These are phyloP conservation scores for Meloidogyne exigua DNA, from an alignment of 1,140 invertebrate genomes.

Conservation along the genomic window DNA sequence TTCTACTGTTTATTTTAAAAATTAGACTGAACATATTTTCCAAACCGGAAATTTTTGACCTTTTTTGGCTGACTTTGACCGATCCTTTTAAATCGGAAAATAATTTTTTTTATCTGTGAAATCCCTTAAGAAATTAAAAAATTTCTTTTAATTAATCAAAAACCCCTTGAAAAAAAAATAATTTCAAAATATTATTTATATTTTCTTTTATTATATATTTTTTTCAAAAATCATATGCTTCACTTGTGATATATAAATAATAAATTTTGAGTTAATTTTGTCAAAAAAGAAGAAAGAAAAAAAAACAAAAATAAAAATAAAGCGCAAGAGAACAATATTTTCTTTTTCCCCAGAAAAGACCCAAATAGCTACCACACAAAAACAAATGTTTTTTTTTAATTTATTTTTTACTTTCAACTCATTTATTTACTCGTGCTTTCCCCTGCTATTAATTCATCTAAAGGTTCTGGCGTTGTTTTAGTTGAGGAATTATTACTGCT, in stretches of 20 bases:
- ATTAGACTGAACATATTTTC: too few species aligned
- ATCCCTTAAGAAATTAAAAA: too few species aligned
- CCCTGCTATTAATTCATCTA: not conserved
- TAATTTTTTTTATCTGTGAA: too few species aligned
- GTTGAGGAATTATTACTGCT: not conserved
- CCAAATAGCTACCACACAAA: not conserved
- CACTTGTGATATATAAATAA: not conserved
- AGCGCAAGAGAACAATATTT: not conserved
- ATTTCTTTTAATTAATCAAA: too few species aligned
- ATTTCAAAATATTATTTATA: too few species aligned
- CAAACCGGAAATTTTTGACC: too few species aligned
- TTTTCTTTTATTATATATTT: too few species aligned
- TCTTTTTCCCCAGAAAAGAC: not conserved
- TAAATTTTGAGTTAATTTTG: slow-evolving; percentile 1
- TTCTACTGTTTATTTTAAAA: too few species aligned
- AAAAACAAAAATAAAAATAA: not conserved
- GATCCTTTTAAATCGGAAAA: too few species aligned
- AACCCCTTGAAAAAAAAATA: too few species aligned
- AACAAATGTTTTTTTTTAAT: not conserved
- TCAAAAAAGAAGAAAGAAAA: not conserved
- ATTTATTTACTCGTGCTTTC: slow-evolving; percentile 8
- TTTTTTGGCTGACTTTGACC: too few species aligned
- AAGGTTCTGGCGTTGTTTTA: slow-evolving; percentile 12
- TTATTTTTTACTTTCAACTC: slow-evolving; percentile 4
- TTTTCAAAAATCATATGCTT: not conserved